phyloP scores from a whole-genome alignment of 2,797 vertebrate species.

The Pangasius krempfi region DNA sequence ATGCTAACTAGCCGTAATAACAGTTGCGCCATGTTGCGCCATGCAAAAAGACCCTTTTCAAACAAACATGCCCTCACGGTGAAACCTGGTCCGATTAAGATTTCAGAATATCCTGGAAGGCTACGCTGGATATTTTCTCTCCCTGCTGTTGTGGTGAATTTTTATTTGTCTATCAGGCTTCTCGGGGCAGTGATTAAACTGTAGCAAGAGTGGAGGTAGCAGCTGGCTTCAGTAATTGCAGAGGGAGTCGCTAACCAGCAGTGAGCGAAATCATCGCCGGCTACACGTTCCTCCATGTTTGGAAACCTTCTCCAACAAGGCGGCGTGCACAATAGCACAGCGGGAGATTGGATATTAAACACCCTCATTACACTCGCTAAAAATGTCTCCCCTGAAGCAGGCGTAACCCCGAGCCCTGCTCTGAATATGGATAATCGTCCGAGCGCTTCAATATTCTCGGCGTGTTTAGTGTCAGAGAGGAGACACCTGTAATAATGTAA shows the following conservation, averaged over 20 bases:
- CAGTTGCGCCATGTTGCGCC: background rate
- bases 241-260: constrained; percentile 53
- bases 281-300: constrained; percentile 52
- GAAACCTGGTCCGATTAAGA: background rate
- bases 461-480: background rate
- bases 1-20: background rate
- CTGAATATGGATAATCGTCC: constrained; percentile 34
- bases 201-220: constrained; percentile 37
- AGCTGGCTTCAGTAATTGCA: constrained; percentile 56
- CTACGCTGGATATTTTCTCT: background rate
- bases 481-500: constrained; percentile 39
- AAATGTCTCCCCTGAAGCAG: constrained; percentile 40
- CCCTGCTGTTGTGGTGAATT: constrained; percentile 2
- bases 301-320: constrained; percentile 55
- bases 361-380: constrained; percentile 49
- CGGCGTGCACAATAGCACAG: constrained; percentile 46
- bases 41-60: background rate
- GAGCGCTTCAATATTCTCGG: constrained; percentile 8
- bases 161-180: constrained; percentile 41
- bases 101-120: background rate
- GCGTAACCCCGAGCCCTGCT: constrained; percentile 35
- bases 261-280: constrained; percentile 46
- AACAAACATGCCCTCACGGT: background rate
- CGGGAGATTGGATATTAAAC: constrained; percentile 47
- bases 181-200: constrained; percentile 49